Base-by-base conservation (phyloP, 92 coral and sea anemone species). In the Heliopora coerulea region DNA sequence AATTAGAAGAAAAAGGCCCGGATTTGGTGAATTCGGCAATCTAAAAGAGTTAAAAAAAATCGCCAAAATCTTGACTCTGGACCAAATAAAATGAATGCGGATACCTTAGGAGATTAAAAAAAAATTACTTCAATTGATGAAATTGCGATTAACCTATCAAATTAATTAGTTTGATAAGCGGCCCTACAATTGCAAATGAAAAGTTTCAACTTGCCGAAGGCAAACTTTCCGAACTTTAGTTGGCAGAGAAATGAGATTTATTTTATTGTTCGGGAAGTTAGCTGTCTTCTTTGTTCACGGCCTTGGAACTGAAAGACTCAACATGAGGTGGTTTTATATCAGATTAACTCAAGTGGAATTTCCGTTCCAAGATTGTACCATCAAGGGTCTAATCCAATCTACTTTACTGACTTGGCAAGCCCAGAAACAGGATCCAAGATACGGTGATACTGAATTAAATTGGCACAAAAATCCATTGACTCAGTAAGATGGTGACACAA, bases 201-300 rank as follows among this genome's bases (percentile, higher is more conserved):
- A 37, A 5, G 42, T 37, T 5, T 37, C 6, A 4, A 37, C 52
- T 10, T 15, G 52, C 52, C 52, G 52, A 46, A 46, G 52, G 52
- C 52, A 46, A 46, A 8, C 52, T n/a, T n/a, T 46, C 17, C 52
- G 14, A 46, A 46, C n/a, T 15, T 46, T 46, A 5, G 52, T 46
- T 46, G 7, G 52, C n/a, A 59, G n/a, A 59, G 74, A 67, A 67
- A 67, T 67, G 58, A 48, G 58, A 20, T 67, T 46, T 67, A 67
- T 44, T 59, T 67, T 6, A 40, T 67, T 48, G 37, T 48, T 24
- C 26, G 29, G 32, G 35, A 67, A 67, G 48, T 56, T 67, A 48
- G 48, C 48, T 67, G 52, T n/a, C n/a, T 15, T 46, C 52, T 37
- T 37, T 37, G n/a, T 37, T 37, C 42, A 37, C 42, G 42, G 12